phyloP scores from a whole-genome alignment of 1,140 invertebrate species.

The Eciton burchellii region DNA sequence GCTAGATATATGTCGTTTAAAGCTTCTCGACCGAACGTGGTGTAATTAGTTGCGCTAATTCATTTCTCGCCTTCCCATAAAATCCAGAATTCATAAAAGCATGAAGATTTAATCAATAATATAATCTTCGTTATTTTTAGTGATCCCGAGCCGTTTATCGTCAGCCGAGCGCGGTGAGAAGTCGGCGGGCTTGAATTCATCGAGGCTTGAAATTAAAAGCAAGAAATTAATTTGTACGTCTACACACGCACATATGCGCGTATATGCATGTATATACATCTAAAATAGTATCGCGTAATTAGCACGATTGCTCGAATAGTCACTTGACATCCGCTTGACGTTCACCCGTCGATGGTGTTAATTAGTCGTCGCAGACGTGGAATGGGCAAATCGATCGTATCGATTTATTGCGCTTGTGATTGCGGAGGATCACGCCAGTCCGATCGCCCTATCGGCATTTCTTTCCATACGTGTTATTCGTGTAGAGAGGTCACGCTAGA shows the following conservation, averaged over 20 bases:
- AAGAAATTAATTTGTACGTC: too few species aligned
- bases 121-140: too few species aligned
- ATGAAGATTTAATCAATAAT: too few species aligned
- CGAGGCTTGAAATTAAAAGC: too few species aligned
- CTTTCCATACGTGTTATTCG: neutral
- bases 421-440: neutral
- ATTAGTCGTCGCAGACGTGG: neutral
- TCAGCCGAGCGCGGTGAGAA: too few species aligned
- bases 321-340: neutral
- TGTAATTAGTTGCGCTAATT: too few species aligned
- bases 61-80: too few species aligned
- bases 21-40: slow-evolving; percentile 35
- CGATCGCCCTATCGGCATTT: neutral
- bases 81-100: too few species aligned
- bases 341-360: slow-evolving; percentile 13
- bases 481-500: too few species aligned
- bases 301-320: slow-evolving; percentile 70
- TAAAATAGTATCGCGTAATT: slow-evolving; percentile 59
- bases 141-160: too few species aligned
- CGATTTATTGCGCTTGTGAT: neutral
- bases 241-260: too few species aligned
- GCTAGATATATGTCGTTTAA: slow-evolving; percentile 39
- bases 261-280: slow-evolving; percentile 21
- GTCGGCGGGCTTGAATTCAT: too few species aligned
- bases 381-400: slow-evolving; percentile 8